Conservation (phyloP, 1,140 invertebrate species). For the Drosophila fuyamai region DNA sequence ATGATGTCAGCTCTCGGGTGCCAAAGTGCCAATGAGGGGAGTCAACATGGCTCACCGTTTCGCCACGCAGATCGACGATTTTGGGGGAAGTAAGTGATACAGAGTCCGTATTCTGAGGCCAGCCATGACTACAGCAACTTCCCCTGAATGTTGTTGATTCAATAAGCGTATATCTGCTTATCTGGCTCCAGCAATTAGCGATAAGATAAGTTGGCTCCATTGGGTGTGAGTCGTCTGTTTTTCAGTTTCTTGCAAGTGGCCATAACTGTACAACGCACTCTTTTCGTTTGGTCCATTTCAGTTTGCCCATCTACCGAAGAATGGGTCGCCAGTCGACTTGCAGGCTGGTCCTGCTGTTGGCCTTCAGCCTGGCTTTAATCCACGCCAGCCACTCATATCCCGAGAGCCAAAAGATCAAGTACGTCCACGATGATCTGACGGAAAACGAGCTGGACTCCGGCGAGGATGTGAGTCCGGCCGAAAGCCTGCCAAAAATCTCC, state of each 20-base stretch:
- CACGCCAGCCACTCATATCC: slow-evolving; percentile 57
- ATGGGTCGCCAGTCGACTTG: slow-evolving; percentile 78
- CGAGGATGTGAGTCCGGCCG: slow-evolving; percentile 41
- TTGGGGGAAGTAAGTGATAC: slow-evolving; percentile 28
- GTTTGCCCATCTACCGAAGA: slow-evolving; percentile 40
- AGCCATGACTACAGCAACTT: slow-evolving; percentile 19
- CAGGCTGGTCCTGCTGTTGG: slow-evolving; percentile 78
- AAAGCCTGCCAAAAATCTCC: slow-evolving; percentile 58
- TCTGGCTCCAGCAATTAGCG: slow-evolving; percentile 35
- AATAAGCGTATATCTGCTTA: slow-evolving; percentile 68
- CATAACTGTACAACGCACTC: slow-evolving; percentile 10
- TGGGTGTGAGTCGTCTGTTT: slow-evolving; percentile 23
- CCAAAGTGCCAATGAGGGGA: slow-evolving; percentile 44
- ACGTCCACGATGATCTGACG: slow-evolving; percentile 43
- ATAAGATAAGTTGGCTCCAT: slow-evolving; percentile 58
- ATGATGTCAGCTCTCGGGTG: slow-evolving; percentile 63
- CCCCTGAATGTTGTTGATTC: slow-evolving; percentile 45
- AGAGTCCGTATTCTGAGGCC: slow-evolving; percentile 4
- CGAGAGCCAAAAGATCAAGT: slow-evolving; percentile 17
- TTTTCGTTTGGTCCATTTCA: slow-evolving; percentile 18
- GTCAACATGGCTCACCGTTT: slow-evolving; percentile 44
- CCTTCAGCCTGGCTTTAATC: slow-evolving; percentile 57
- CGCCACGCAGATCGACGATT: slow-evolving; percentile 14
- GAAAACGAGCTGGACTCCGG: slow-evolving; percentile 58
- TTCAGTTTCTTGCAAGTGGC: slow-evolving; percentile 20